Percentiles rank a stretch among this genome's conserved stretches.
Evolutionary conservation across 2,888 invertebrate genomes (phyloP).

Genomic region (Athrips mouffetella): DNA sequence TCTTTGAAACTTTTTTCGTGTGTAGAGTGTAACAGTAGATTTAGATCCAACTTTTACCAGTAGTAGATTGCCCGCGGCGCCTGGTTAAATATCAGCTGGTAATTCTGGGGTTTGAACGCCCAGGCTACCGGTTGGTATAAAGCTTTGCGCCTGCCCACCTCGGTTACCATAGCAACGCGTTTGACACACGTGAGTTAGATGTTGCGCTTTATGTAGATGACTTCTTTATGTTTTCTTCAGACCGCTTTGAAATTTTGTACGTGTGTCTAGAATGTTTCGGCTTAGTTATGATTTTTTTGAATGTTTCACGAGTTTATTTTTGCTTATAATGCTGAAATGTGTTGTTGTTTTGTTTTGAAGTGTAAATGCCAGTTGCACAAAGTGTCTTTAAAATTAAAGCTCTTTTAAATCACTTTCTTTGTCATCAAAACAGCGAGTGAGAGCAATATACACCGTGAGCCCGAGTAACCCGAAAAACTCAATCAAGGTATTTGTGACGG

Average conservation of each 20-base stretch:
- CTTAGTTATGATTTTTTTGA: too few species aligned
- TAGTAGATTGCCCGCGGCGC: slow-evolving; percentile 31
- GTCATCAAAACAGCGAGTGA: too few species aligned
- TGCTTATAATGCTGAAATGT: slow-evolving; percentile 12
- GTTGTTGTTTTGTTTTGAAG: slow-evolving; percentile 4
- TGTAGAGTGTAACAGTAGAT: too few species aligned
- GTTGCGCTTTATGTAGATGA: slow-evolving; percentile 28
- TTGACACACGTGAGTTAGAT: slow-evolving; percentile 59
- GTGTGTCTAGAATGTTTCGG: neutral
- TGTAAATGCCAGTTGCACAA: too few species aligned
- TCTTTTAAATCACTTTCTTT: too few species aligned
- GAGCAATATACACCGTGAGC: too few species aligned
- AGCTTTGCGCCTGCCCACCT: slow-evolving; percentile 48
- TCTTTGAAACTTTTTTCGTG: too few species aligned
- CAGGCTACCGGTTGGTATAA: slow-evolving; percentile 94
- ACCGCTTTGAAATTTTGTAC: neutral
- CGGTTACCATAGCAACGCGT: slow-evolving; percentile 29
- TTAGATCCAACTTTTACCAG: too few species aligned
- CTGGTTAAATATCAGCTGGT: slow-evolving; percentile 98
- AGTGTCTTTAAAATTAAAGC: too few species aligned
- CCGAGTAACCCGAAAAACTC: too few species aligned
- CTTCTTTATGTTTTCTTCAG: neutral
- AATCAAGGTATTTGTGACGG: too few species aligned
- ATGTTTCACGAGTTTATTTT: neutral
- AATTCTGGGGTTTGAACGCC: slow-evolving; percentile 91